These are phyloP conservation scores for Enteromius fasciolatus DNA, from an alignment of 2,797 vertebrate genomes.

Conservation along the genomic window DNA sequence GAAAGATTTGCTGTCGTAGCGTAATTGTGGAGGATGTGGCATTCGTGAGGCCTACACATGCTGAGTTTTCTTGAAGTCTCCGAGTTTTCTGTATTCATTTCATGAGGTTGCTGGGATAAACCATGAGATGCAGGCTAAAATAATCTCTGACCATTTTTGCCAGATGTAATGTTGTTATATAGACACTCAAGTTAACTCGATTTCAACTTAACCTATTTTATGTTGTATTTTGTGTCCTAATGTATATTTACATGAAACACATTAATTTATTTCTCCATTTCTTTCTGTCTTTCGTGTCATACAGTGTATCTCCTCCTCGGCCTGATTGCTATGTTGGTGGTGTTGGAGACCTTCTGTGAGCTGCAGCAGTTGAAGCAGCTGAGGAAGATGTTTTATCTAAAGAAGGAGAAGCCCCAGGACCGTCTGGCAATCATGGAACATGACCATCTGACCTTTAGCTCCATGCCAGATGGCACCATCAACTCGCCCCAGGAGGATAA, in stretches of 20 bases:
- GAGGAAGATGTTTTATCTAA: constrained; percentile 94
- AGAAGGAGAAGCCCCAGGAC: constrained; percentile 92
- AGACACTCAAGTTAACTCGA: no score
- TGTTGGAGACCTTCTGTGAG: constrained; percentile 97
- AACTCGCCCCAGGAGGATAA: constrained; percentile 79
- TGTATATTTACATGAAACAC: neutral
- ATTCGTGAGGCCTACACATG: neutral
- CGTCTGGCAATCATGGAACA: constrained; percentile 89
- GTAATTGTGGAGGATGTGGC: neutral
- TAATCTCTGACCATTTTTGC: no score
- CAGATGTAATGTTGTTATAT: neutral
- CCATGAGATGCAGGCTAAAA: neutral
- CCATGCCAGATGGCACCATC: constrained; percentile 79
- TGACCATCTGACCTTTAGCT: constrained; percentile 92
- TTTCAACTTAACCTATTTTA: neutral
- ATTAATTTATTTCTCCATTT: neutral
- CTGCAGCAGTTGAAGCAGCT: constrained; percentile 94
- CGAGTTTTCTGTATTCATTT: neutral
- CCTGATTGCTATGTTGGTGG: constrained; percentile 93
- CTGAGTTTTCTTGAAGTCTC: neutral
- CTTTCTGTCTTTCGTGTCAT: constrained; percentile 8
- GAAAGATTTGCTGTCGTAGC: neutral
- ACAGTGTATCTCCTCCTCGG: constrained; percentile 92
- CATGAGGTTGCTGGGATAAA: neutral
- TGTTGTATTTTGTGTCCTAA: no score